Evolutionary conservation across 2,113 vertebrate species (phyloP).

Genomic region (Tragelaphus scriptus): DNA sequence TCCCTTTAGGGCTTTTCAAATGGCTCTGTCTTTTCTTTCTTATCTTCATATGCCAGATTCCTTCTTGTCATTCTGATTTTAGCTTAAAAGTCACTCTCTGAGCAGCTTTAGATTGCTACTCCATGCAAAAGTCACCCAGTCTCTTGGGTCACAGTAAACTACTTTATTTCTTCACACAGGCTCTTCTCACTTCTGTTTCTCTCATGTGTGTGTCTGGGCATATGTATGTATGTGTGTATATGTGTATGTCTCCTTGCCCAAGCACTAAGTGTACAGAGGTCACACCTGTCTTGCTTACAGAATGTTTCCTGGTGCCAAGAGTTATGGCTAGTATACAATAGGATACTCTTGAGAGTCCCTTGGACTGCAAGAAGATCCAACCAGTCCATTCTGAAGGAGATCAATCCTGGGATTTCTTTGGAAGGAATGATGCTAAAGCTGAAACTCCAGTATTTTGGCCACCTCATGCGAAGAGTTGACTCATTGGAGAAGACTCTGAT

Average conservation of each 20-base stretch:
- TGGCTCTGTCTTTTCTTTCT: constrained; percentile 19
- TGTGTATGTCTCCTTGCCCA: not conserved
- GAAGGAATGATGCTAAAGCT: too few relatives aligned
- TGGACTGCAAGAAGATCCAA: too few relatives aligned
- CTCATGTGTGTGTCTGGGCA: not conserved
- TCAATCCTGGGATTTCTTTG: too few relatives aligned
- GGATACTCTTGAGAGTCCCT: too few relatives aligned
- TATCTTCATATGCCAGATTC: not conserved
- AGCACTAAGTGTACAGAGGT: not conserved
- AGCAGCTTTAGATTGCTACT: not conserved
- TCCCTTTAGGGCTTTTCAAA: not conserved
- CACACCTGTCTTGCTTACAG: not conserved
- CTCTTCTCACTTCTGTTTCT: not conserved
- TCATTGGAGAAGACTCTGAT: too few relatives aligned
- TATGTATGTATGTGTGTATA: too few relatives aligned
- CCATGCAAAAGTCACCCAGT: not conserved
- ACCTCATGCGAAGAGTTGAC: too few relatives aligned
- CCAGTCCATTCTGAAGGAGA: too few relatives aligned
- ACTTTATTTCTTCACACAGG: not conserved
- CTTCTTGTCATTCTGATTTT: not conserved
- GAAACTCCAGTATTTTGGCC: too few relatives aligned
- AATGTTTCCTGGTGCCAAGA: not conserved
- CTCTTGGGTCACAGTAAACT: not conserved
- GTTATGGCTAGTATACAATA: not conserved
- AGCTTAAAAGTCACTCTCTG: not conserved